These are phyloP conservation scores for Botia kubotai DNA, from an alignment of 2,797 vertebrate genomes.

Conservation along the genomic window DNA sequence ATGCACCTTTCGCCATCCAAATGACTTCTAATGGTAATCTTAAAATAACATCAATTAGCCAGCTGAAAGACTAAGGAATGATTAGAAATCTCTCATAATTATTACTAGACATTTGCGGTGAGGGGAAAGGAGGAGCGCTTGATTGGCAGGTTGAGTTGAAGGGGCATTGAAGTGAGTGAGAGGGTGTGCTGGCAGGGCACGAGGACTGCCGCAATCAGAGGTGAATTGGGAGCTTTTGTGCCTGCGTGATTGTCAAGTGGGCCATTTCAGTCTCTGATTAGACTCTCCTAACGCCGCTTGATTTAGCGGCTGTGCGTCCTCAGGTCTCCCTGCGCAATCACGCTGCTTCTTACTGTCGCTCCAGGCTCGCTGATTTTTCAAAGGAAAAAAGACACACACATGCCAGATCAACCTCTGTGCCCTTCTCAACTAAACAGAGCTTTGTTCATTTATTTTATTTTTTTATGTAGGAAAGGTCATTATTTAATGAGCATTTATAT, in stretches of 20 bases:
- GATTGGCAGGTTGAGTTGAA: conserved; percentile 60
- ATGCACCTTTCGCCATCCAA: conserved; percentile 26
- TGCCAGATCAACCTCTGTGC: conserved; percentile 5
- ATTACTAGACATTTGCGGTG: conserved; percentile 54
- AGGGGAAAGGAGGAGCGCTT: conserved; percentile 43
- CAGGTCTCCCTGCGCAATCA: conserved; percentile 79
- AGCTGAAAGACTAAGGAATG: conserved; percentile 57
- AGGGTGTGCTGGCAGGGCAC: conserved; percentile 75
- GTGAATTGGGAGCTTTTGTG: conserved; percentile 86
- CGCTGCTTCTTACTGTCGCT: conserved; percentile 73
- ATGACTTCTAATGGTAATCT: conserved; percentile 54
- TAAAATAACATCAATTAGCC: conserved; percentile 82
- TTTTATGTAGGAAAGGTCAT: conserved; percentile 25
- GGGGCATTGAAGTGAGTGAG: conserved; percentile 55
- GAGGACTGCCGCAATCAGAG: conserved; percentile 87
- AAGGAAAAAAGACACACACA: conserved; percentile 16
- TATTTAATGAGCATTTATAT: conserved; percentile 32
- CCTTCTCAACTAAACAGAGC: conserved; percentile 38
- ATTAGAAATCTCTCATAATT: conserved; percentile 57
- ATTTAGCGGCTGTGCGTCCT: conserved; percentile 81
- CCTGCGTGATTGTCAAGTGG: conserved; percentile 90
- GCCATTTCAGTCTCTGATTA: conserved; percentile 88
- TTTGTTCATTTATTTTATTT: not conserved
- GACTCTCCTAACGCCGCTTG: conserved; percentile 73
- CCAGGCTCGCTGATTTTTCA: conserved; percentile 76